Conservation (phyloP, 2,888 invertebrate genomes). For the Amphipoea lucens region DNA sequence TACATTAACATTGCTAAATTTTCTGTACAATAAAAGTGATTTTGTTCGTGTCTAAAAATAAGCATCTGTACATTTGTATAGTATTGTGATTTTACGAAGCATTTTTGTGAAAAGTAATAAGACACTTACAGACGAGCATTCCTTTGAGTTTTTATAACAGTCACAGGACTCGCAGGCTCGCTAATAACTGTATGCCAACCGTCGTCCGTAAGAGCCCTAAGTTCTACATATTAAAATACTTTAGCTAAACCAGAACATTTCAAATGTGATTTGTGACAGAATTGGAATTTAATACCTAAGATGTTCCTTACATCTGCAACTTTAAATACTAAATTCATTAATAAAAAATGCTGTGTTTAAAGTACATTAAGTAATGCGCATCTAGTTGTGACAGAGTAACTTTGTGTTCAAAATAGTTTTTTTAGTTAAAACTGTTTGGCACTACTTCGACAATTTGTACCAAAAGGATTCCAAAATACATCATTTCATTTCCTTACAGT, state of each 20-base stretch:
- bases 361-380: conserved; percentile 13
- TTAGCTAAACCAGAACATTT: conserved; percentile 14
- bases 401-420: conserved; percentile 31
- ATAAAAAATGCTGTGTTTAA: conserved; percentile 9
- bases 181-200: background rate
- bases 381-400: conserved; percentile 56
- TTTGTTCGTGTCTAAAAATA: conserved; percentile 46
- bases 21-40: conserved; percentile 48
- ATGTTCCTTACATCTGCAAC: conserved; percentile 42
- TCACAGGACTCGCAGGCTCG: background rate
- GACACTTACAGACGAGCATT: background rate
- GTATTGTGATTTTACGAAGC: conserved; percentile 25
- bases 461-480: conserved; percentile 50
- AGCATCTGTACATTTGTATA: conserved; percentile 40
- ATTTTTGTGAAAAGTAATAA: background rate
- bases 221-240: conserved; percentile 19
- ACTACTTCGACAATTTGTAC: conserved; percentile 54
- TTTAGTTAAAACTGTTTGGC: conserved; percentile 47
- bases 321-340: conserved; percentile 15
- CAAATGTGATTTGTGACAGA: conserved; percentile 44
- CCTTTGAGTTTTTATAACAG: background rate
- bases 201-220: conserved; percentile 3
- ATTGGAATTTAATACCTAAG: conserved; percentile 24
- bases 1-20: conserved; percentile 29
- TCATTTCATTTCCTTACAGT: conserved; percentile 35